Conservation (phyloP, 2,888 invertebrate genomes). For the Archips xylosteana region DNA sequence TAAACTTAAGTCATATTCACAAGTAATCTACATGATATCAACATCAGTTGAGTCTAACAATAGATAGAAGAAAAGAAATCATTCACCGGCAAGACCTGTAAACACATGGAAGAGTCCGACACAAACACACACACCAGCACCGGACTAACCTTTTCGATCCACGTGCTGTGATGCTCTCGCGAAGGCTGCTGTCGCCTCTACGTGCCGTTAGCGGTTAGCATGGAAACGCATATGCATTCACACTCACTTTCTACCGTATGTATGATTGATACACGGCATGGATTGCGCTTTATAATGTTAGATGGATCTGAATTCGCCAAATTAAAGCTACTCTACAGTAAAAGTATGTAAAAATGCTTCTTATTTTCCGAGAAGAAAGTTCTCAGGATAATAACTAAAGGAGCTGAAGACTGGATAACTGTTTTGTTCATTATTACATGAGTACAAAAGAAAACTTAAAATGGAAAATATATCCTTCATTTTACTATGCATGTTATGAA, state of each 20-base stretch:
- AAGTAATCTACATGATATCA: background rate
- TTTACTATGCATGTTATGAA: slow-evolving; percentile 14
- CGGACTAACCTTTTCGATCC: slow-evolving; percentile 94
- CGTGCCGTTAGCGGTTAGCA: slow-evolving; percentile 85
- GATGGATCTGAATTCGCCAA: background rate
- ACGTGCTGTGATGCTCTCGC: slow-evolving; percentile 88
- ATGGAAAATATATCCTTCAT: slow-evolving; percentile 33
- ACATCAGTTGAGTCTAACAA: background rate
- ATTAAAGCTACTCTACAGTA: background rate
- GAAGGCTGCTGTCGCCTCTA: slow-evolving; percentile 81
- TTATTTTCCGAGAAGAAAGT: background rate
- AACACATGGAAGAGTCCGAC: slow-evolving; percentile 37
- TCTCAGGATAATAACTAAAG: too few species aligned
- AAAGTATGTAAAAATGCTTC: slow-evolving; percentile 24
- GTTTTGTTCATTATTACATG: too few species aligned
- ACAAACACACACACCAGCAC: slow-evolving; percentile 52
- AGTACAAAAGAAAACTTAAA: background rate
- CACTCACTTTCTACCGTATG: slow-evolving; percentile 70
- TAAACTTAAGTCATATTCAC: background rate
- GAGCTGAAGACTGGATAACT: background rate
- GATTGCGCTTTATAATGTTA: slow-evolving; percentile 36
- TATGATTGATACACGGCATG: slow-evolving; percentile 38
- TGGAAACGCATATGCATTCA: slow-evolving; percentile 83
- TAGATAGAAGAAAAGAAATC: background rate
- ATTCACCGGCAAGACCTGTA: slow-evolving; percentile 23